Conservation (phyloP, 2,888 invertebrate genomes). For the Ectobius pallidus region DNA sequence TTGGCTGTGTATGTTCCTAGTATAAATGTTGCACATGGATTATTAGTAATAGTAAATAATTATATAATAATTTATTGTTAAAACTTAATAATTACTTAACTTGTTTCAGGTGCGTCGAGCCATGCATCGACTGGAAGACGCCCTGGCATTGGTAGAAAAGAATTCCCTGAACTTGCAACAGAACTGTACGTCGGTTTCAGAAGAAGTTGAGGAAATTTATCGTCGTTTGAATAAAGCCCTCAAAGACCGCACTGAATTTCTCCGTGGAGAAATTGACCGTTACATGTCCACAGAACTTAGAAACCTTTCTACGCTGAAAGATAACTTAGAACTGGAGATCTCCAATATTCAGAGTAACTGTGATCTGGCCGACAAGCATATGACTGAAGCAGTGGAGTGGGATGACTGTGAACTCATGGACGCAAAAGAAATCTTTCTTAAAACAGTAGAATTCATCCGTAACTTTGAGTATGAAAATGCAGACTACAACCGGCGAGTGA, state of each 20-base stretch:
- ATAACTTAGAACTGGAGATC: constrained; percentile 93
- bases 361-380: constrained; percentile 93
- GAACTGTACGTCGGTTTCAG: constrained; percentile 87
- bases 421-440: constrained; percentile 94
- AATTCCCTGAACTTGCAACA: constrained; percentile 86
- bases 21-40: too few species aligned
- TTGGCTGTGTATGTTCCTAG: too few species aligned
- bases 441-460: constrained; percentile 91
- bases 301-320: constrained; percentile 84
- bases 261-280: constrained; percentile 89
- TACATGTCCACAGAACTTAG: constrained; percentile 88
- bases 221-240: constrained; percentile 85
- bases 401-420: constrained; percentile 93
- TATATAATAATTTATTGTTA: too few species aligned
- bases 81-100: too few species aligned
- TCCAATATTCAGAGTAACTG: constrained; percentile 96
- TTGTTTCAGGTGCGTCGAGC: constrained; percentile 73
- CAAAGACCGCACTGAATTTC: constrained; percentile 86
- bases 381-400: constrained; percentile 89
- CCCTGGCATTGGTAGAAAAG: constrained; percentile 82
- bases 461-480: constrained; percentile 94
- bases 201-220: constrained; percentile 94
- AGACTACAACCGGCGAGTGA: constrained; percentile 83
- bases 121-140: constrained; percentile 86
- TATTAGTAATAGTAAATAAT: too few species aligned